Evolutionary conservation across 2,797 vertebrate species (phyloP), one percentile per base, ranked within the genome.

Genomic region (Buceros bicornis): DNA sequence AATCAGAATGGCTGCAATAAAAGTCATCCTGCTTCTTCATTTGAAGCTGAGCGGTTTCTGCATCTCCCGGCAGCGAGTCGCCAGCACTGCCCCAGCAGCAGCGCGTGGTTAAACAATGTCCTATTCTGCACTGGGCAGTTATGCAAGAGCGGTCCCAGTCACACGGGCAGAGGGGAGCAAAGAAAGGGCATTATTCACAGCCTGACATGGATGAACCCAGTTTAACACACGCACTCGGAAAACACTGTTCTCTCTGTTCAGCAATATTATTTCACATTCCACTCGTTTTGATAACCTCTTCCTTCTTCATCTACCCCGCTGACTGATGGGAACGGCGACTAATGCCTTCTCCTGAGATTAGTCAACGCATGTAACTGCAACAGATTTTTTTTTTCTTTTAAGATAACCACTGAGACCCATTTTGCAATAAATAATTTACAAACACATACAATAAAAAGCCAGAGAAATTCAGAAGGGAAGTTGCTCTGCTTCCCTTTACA

Each of bases 271-370:
- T 96, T 71, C 96, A 97, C 97, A 97, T 98, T 97, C 97, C 96
- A 94, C 73, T 95, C 95, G 72, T 97, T 97, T 97, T 97, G 97
- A 98, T 98, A 98, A 98, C 97, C 97, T 97, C 94, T 96, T 96
- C 93, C 87, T 97, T 95, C 83, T 53, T 66, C 87, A 60, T 78
- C 88, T 71, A 70, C 71, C 26, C 51, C 7, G 3, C 60, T 60
- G 66, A 43, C 79, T 76, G 61, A 35, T 77, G 60, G 60, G 13
- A 91, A 73, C 91, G 56, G 24, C 16, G 21, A 77, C 47, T 47
- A 16, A 81, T 53, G 82, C 65, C 42, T 56, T 76, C 64, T 91
- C 84, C 89, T 35, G 71, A 87, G 86, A 90, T 67, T 29, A 64
- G 42, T n/a, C 80, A 67, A 26, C 9, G 13, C 5, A 4, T 11